Base-by-base conservation (phyloP, 2,888 invertebrate genomes). In the Xylocampa areola region DNA sequence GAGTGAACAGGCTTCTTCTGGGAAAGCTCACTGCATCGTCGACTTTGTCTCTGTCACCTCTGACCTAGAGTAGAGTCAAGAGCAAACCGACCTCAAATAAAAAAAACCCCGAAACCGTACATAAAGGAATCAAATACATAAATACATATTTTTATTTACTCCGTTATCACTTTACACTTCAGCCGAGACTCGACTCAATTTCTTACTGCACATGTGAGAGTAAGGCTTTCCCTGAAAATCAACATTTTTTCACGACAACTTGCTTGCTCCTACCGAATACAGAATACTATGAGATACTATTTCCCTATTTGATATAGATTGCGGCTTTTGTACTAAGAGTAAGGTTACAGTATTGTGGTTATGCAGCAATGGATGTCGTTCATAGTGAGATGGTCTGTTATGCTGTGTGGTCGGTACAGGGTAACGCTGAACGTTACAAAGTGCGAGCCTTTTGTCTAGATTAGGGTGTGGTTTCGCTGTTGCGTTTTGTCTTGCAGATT, bases 391-490 rank as follows among this genome's bases (percentile, higher is more conserved):
- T 36, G 60, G 62, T 75, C 72, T 62, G 71, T 54, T 73, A 64
- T 64, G 73, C 79, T 75, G 74, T 76, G 78, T 73, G 68, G 47
- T 67, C 78, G 80, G 87, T 87, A 81, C 75, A 76, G 82, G 87
- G 87, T 82, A 84, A 87, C 88, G 88, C 86, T 91, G 91, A 92
- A 92, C 88, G 92, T 90, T 92, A 92, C 92, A 93, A 92, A 93
- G 91, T 92, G 92, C 82, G 91, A 90, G 91, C 88, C 93, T 93
- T 92, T 93, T 93, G 93, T 93, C 91, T 90, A 79, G 81, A 79
- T 86, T 87, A 92, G 82, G 82, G 87, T 60, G 49, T 44, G 68
- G 69, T 89, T 85, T 67, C 55, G 14, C 41, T 62, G 41, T 4
- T 54, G 69, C 79, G 84, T 55, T 68, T 73, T 5, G 32, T 64